Percentiles rank a stretch among this genome's conserved stretches.
Evolutionary conservation across 2,113 vertebrate genomes (phyloP).

Genomic region (Ictalurus punctatus): DNA sequence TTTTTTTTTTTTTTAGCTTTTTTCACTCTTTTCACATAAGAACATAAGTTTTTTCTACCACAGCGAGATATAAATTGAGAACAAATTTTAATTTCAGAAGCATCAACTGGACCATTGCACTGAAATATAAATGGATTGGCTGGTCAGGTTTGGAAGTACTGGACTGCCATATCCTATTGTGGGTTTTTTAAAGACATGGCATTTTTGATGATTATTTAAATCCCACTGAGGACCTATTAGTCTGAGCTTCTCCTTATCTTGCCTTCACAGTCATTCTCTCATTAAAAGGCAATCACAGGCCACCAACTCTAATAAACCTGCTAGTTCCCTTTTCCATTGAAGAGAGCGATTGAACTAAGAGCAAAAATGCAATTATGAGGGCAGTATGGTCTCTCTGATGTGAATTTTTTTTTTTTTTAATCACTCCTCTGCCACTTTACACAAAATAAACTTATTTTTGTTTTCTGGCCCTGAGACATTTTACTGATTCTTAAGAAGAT

Average conservation of each 20-base stretch:
- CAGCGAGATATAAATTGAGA: slow-evolving; percentile 44
- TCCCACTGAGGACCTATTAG: slow-evolving; percentile 73
- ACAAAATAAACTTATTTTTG: slow-evolving; percentile 47
- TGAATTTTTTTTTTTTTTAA: slow-evolving; percentile 30
- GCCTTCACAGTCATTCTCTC: slow-evolving; percentile 79
- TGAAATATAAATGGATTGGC: slow-evolving; percentile 68
- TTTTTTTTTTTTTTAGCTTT: no score
- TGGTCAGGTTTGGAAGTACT: slow-evolving; percentile 52
- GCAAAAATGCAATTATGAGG: slow-evolving; percentile 76
- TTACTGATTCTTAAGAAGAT: slow-evolving; percentile 61
- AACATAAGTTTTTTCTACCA: neutral
- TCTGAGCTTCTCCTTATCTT: slow-evolving; percentile 81
- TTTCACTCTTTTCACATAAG: neutral
- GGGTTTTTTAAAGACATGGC: slow-evolving; percentile 73
- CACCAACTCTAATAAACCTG: slow-evolving; percentile 88
- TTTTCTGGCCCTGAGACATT: slow-evolving; percentile 43
- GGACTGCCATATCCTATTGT: slow-evolving; percentile 63
- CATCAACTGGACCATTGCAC: slow-evolving; percentile 58
- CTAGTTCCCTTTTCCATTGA: slow-evolving; percentile 73
- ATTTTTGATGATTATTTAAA: slow-evolving; percentile 83
- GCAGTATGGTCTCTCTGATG: slow-evolving; percentile 57
- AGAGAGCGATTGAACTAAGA: slow-evolving; percentile 56
- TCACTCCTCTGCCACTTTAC: slow-evolving; percentile 8
- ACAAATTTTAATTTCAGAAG: slow-evolving; percentile 64
- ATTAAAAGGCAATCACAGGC: slow-evolving; percentile 92